Conservation (phyloP, 2,888 invertebrate species). For the Melinopterus prodromus region DNA sequence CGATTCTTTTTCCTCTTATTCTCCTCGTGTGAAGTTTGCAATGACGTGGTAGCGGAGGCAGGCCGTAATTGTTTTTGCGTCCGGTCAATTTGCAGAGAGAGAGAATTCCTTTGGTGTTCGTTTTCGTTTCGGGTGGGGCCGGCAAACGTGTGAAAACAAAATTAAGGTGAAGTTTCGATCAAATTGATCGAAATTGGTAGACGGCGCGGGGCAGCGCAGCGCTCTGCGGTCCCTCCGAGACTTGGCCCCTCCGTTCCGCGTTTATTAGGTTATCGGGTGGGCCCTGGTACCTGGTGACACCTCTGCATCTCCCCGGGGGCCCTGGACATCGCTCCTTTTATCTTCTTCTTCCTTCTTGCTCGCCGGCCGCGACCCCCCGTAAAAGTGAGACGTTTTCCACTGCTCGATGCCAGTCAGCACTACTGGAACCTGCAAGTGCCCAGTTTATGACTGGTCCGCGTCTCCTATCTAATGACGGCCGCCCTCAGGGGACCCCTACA, state of each 20-base stretch:
- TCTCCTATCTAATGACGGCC: slow-evolving; percentile 19
- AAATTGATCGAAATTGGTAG: slow-evolving; percentile 71
- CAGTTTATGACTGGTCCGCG: slow-evolving; percentile 29
- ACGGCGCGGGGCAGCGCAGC: slow-evolving; percentile 58
- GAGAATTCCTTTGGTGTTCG: slow-evolving; percentile 26
- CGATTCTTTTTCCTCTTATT: too few species aligned
- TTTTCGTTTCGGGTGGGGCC: slow-evolving; percentile 46
- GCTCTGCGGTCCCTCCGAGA: slow-evolving; percentile 56
- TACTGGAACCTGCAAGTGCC: slow-evolving; percentile 5
- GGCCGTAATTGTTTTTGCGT: slow-evolving; percentile 19
- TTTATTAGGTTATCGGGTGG: slow-evolving; percentile 60
- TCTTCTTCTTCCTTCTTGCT: slow-evolving; percentile 48
- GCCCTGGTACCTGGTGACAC: slow-evolving; percentile 50
- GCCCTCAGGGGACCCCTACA: slow-evolving; percentile 26
- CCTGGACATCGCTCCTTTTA: slow-evolving; percentile 49
- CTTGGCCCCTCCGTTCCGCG: slow-evolving; percentile 55
- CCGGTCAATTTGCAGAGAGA: slow-evolving; percentile 32
- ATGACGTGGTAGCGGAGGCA: too few species aligned
- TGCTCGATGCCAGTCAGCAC: slow-evolving; percentile 39
- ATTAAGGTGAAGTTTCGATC: slow-evolving; percentile 66
- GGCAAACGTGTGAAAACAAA: slow-evolving; percentile 64
- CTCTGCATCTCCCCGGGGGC: slow-evolving; percentile 45
- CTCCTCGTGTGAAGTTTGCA: too few species aligned
- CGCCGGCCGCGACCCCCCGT: slow-evolving; percentile 43
- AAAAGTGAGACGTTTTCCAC: slow-evolving; percentile 50